These are phyloP conservation scores for Sterna hirundo DNA, from an alignment of 2,113 vertebrate species.

Conservation along the genomic window DNA sequence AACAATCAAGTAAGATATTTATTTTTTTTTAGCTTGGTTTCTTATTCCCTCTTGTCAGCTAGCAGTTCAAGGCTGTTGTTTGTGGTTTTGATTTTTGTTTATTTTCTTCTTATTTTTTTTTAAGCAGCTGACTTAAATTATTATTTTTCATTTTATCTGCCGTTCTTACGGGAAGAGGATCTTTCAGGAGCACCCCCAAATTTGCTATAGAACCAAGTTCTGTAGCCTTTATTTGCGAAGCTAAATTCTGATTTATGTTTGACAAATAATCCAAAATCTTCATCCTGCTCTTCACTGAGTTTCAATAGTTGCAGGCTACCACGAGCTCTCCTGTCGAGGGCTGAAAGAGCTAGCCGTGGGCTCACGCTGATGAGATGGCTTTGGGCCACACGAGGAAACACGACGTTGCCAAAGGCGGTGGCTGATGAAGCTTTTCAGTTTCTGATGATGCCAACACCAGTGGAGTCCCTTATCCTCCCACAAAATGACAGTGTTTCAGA, in stretches of 20 bases:
- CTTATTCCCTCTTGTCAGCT: background rate
- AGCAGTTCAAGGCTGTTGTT: background rate
- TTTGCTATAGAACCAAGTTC: background rate
- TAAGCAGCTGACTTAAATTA: background rate
- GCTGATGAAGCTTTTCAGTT: background rate
- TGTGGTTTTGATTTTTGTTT: background rate
- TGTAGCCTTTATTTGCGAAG: background rate
- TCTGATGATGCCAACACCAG: background rate
- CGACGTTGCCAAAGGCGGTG: fast-evolving
- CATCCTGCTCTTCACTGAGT: background rate
- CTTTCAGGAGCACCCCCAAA: background rate
- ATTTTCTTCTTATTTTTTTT: background rate
- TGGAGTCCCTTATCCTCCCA: background rate
- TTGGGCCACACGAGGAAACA: background rate
- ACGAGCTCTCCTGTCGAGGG: background rate
- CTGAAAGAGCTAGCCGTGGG: background rate
- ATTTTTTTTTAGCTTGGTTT: background rate
- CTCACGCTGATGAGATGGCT: background rate
- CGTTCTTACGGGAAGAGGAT: background rate
- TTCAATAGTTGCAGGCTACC: background rate
- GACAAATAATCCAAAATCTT: background rate
- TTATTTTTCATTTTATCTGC: background rate
- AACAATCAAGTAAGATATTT: background rate
- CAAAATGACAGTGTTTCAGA: background rate
- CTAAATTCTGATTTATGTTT: background rate